Base-by-base conservation (phyloP, 2,888 invertebrate species). In the Steinernema carpocapsae region DNA sequence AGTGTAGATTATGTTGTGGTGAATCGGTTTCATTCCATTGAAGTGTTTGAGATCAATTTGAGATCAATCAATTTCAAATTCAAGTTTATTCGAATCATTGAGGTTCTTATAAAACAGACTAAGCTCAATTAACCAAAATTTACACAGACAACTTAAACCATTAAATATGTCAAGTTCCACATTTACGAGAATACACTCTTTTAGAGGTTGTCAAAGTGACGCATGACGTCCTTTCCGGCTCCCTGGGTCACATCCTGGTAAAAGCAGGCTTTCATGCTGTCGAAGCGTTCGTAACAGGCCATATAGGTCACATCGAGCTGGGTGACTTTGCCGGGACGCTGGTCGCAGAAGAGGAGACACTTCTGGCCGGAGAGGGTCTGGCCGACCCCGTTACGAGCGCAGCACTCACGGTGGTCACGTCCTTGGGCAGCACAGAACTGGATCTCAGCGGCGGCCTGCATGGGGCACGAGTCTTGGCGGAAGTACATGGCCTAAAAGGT, bases 301-400 rank as follows among this genome's bases (percentile, higher is more conserved):
- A 83, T 76, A 73, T 83, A 83, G 24, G 81, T 77, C 26, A 83
- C 72, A 72, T 83, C 83, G 48, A 83, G 79, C 74, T 83, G 82
- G 17, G 83, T 83, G 64, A 83, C 80, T 72, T 83, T 83, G 70
- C 83, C 83, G 32, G 82, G 82, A 29, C 83, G 77, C 73, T 83
- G 83, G 64, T 83, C 83, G 76, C 83, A 83, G 79, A 83, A 83
- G 19, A 80, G 80, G 72, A 83, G 76, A 75, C 83, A 83, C 79
- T 76, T 74, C 32, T 72, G 74, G 56, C 83, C 83, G 43, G 83
- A 80, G n/a, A 83, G 74, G 48, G 83, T 83, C 22, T 81, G 82
- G 45, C 79, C 76, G 19, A 83, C 83, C 29, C 81, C 77, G 70
- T 83, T 83, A 56, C 82, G 76, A 1, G 56, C 76, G 70, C 83